Conservation (phyloP, 30 jellyfish, hydroid and myxozoan genomes). For the Aurelia aurita region DNA sequence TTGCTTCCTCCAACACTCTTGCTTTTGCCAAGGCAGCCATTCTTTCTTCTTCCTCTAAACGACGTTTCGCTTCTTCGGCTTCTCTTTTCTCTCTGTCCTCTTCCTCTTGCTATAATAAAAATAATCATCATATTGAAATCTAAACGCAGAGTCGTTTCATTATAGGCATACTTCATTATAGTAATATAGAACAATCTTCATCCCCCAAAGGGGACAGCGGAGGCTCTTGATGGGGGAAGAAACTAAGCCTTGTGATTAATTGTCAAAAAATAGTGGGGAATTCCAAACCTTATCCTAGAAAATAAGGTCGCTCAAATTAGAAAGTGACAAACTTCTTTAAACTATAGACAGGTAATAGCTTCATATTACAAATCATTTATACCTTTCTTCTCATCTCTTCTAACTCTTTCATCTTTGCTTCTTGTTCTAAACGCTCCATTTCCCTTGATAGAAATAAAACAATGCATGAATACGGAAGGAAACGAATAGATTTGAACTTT, state of each 20-base stretch:
- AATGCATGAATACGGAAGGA: neutral
- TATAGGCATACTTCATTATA: too few relatives aligned
- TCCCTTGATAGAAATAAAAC: slow-evolving; percentile 60
- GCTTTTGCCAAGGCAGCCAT: slow-evolving; percentile 87
- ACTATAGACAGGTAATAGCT: neutral
- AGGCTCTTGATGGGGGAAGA: too few relatives aligned
- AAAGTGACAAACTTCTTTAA: too few relatives aligned
- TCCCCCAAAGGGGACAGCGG: too few relatives aligned
- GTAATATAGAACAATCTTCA: too few relatives aligned
- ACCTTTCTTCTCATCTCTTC: slow-evolving; percentile 90
- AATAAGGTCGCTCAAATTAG: too few relatives aligned
- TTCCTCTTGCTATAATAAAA: slow-evolving; percentile 76
- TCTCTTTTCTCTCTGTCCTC: slow-evolving; percentile 82
- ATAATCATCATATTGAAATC: neutral
- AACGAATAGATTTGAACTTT: too few relatives aligned
- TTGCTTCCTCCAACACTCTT: slow-evolving; percentile 86
- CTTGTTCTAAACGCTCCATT: slow-evolving; percentile 96
- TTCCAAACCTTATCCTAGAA: too few relatives aligned
- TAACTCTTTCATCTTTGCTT: slow-evolving; percentile 83
- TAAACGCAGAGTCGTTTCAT: too few relatives aligned
- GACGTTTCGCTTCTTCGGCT: slow-evolving; percentile 93
- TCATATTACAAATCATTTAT: neutral
- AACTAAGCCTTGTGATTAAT: too few relatives aligned
- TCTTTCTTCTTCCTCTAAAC: slow-evolving; percentile 87
- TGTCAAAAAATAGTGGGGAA: too few relatives aligned